A percentile compares a stretch with the other conserved stretches of the same genome.
These are phyloP conservation scores for Colostygia pectinataria DNA, from an alignment of 2,888 invertebrate species.

Conservation along the genomic window DNA sequence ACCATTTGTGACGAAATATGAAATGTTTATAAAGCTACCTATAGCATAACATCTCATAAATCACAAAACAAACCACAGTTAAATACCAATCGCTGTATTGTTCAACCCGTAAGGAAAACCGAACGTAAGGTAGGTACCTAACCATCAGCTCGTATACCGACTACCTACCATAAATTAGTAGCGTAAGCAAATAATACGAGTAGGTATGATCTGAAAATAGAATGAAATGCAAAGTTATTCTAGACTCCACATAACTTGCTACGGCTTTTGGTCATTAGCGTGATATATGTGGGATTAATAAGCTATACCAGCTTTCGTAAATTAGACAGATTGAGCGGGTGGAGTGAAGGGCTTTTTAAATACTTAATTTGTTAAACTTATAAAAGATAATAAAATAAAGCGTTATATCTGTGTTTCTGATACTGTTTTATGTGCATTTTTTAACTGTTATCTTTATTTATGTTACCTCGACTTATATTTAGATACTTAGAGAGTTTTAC, in stretches of 20 bases:
- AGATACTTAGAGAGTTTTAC: no score
- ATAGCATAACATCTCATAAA: slow-evolving; percentile 17
- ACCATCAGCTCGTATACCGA: slow-evolving; percentile 7
- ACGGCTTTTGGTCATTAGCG: slow-evolving; percentile 35
- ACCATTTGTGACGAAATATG: slow-evolving; percentile 16
- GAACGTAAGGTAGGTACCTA: slow-evolving; percentile 9
- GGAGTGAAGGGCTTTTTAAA: slow-evolving; percentile 16
- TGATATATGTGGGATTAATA: slow-evolving; percentile 50
- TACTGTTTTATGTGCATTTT: slow-evolving; percentile 33
- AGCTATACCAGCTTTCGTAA: slow-evolving; percentile 42
- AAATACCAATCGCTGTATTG: slow-evolving; percentile 68
- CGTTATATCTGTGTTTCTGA: slow-evolving; percentile 60
- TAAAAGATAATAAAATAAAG: slow-evolving; percentile 47
- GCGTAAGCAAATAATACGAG: slow-evolving; percentile 57
- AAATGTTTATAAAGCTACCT: slow-evolving; percentile 8
- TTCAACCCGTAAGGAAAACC: slow-evolving; percentile 38
- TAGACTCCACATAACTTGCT: slow-evolving; percentile 38
- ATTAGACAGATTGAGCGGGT: slow-evolving; percentile 33
- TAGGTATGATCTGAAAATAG: slow-evolving; percentile 48
- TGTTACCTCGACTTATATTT: neutral
- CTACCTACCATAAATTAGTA: slow-evolving; percentile 51
- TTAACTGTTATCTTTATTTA: neutral
- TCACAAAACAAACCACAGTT: slow-evolving; percentile 36
- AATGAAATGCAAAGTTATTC: slow-evolving; percentile 55
- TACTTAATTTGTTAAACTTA: slow-evolving; percentile 28